A percentile compares a stretch with the other conserved stretches of the same genome.
phyloP scores from a whole-genome alignment of 2,113 vertebrate species.

The Strix uralensis region DNA sequence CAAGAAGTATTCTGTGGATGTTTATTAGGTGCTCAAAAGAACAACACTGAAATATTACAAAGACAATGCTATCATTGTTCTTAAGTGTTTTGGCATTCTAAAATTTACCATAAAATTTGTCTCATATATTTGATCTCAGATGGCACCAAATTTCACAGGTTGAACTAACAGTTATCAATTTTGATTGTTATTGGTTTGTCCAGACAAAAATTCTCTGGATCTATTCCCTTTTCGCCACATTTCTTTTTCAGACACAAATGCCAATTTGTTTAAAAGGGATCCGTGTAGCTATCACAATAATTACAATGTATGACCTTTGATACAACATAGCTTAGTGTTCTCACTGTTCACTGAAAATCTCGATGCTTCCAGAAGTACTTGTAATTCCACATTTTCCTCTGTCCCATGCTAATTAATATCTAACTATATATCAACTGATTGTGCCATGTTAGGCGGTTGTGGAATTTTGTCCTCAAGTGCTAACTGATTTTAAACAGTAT shows the following conservation, averaged over 20 bases:
- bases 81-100: neutral
- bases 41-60: neutral
- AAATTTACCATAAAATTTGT: neutral
- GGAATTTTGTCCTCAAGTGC: neutral
- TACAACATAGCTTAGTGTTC: neutral
- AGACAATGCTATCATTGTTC: neutral
- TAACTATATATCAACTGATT: neutral
- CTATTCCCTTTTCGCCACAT: neutral
- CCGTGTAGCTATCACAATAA: neutral
- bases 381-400: neutral
- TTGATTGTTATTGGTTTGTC: neutral
- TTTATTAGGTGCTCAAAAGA: neutral
- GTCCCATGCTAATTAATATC: neutral
- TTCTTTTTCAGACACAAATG: neutral
- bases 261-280: neutral
- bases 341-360: neutral
- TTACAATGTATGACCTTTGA: neutral
- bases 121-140: neutral
- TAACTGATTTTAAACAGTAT: constrained; percentile 34
- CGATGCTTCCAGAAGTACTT: neutral
- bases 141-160: neutral
- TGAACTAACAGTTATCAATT: neutral
- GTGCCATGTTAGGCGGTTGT: neutral
- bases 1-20: neutral
- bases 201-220: neutral